Conservation (phyloP, 2,797 vertebrate genomes). For the Lepidocolaptes lacrymiger region DNA sequence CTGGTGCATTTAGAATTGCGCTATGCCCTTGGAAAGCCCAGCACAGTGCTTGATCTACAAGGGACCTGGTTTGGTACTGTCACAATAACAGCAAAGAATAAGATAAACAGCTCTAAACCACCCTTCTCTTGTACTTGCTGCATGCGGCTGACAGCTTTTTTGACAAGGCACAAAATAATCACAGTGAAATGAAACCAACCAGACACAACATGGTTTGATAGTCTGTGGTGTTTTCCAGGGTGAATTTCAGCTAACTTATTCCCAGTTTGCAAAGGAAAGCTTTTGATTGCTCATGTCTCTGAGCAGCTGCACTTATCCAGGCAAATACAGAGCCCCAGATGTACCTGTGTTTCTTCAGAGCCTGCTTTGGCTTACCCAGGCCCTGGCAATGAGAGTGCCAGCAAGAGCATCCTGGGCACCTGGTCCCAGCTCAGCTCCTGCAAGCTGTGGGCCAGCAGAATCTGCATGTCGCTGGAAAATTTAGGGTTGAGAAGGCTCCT, state of each 20-base stretch:
- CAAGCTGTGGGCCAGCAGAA: background rate
- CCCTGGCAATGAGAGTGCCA: background rate
- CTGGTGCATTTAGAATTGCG: background rate
- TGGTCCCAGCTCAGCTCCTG: background rate
- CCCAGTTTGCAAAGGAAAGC: background rate
- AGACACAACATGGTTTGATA: background rate
- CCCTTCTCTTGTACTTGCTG: background rate
- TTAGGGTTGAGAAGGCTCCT: background rate
- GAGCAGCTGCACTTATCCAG: background rate
- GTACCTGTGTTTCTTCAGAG: background rate
- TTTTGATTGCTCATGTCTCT: background rate
- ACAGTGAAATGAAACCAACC: background rate
- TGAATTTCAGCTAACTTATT: background rate
- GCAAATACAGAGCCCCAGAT: rapidly evolving
- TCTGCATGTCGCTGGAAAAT: background rate
- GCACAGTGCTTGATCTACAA: background rate
- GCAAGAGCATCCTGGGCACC: background rate
- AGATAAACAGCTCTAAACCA: background rate
- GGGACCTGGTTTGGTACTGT: background rate
- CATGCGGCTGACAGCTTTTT: background rate
- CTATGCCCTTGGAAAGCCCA: background rate
- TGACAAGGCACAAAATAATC: conserved; percentile 2
- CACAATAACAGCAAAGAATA: background rate
- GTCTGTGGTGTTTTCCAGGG: background rate
- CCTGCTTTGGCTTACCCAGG: background rate